Percentiles rank a stretch among this genome's conserved stretches.
Conservation (phyloP, 2,113 vertebrate species). For the Phocoena sinus region DNA sequence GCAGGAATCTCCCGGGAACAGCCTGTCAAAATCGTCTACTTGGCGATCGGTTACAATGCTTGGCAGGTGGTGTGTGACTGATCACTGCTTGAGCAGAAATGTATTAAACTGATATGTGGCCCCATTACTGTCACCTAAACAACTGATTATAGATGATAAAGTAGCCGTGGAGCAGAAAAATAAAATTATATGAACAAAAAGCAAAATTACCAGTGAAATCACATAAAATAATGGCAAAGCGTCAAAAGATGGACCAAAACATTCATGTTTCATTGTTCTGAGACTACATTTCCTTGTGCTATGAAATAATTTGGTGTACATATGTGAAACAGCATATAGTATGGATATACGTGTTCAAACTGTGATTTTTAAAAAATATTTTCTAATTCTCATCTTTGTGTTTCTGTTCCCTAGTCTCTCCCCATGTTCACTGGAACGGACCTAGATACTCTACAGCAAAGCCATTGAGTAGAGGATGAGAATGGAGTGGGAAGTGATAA, state of each 20-base stretch:
- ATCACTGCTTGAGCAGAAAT: neutral
- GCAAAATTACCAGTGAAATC: neutral
- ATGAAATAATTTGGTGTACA: neutral
- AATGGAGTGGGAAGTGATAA: neutral
- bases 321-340: neutral
- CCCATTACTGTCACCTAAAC: slow-evolving; percentile 8
- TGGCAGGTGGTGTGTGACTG: slow-evolving; percentile 24
- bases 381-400: neutral
- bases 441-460: neutral
- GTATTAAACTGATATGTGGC: neutral
- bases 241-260: neutral
- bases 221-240: neutral
- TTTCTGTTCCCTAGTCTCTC: neutral
- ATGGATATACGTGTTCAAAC: neutral
- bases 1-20: neutral
- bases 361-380: neutral
- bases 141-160: neutral
- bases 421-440: neutral
- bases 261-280: neutral
- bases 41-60: neutral
- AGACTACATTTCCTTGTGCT: neutral
- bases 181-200: neutral
- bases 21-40: slow-evolving; percentile 40
- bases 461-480: neutral
- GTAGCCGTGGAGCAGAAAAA: neutral